These are phyloP conservation scores for Cyclophora albipunctata DNA, from an alignment of 2,888 invertebrate genomes.

Conservation along the genomic window DNA sequence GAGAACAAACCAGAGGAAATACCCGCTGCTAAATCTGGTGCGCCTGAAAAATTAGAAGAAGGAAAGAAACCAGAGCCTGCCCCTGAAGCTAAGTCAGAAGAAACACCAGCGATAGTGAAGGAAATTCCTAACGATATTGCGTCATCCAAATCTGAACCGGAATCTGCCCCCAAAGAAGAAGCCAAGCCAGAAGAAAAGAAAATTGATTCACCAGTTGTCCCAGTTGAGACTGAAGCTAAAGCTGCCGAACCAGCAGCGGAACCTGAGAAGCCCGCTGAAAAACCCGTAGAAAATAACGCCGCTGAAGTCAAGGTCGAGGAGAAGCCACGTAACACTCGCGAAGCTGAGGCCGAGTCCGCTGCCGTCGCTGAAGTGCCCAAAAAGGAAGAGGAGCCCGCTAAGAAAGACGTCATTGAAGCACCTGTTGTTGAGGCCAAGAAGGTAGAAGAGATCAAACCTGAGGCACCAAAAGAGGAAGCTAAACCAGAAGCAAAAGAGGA, in stretches of 20 bases:
- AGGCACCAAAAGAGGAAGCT: slow-evolving; percentile 30
- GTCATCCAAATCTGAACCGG: slow-evolving; percentile 16
- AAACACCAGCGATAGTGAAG: slow-evolving; percentile 36
- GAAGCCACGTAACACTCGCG: slow-evolving; percentile 15
- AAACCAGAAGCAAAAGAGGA: slow-evolving; percentile 9
- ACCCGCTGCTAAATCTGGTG: slow-evolving; percentile 25
- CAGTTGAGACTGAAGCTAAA: slow-evolving; percentile 38
- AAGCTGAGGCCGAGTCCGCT: slow-evolving; percentile 10
- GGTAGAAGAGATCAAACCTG: slow-evolving; percentile 14
- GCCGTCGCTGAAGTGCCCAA: not conserved
- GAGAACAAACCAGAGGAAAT: slow-evolving; percentile 26
- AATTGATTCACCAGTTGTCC: slow-evolving; percentile 42
- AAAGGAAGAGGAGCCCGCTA: slow-evolving; percentile 21
- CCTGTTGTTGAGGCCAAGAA: slow-evolving; percentile 2
- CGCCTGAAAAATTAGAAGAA: slow-evolving; percentile 34
- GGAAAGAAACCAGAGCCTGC: slow-evolving; percentile 26
- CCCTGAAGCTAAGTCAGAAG: slow-evolving; percentile 29
- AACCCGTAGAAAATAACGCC: slow-evolving; percentile 17
- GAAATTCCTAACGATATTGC: slow-evolving; percentile 37
- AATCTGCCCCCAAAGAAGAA: slow-evolving; percentile 36
- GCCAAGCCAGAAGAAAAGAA: slow-evolving; percentile 49
- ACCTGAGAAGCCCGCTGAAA: slow-evolving; percentile 18
- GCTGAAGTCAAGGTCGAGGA: slow-evolving; percentile 7
- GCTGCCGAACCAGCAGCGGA: slow-evolving; percentile 17
- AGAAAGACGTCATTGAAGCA: slow-evolving; percentile 5